Evolutionary conservation across 23 tunicate species (phyloP).

Genomic region (Styela clava): DNA sequence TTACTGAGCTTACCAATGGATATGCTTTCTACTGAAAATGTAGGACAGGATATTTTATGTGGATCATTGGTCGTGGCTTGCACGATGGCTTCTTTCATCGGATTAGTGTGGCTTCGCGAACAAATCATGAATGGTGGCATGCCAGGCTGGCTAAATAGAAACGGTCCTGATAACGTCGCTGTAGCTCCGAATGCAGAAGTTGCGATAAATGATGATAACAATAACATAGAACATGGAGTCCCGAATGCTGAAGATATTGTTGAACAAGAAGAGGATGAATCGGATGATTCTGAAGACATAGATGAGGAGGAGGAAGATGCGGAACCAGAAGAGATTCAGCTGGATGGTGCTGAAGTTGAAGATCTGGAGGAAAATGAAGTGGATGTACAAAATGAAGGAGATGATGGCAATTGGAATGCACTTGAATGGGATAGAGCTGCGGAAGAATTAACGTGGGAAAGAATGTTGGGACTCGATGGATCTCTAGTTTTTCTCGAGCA

Average conservation of each 20-base stretch:
- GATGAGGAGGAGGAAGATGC: neutral
- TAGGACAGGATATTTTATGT: slow-evolving; percentile 54
- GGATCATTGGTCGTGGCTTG: slow-evolving; percentile 79
- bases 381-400: neutral
- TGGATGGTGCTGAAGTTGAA: slow-evolving; percentile 28
- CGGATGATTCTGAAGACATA: neutral
- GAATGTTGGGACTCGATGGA: slow-evolving; percentile 88
- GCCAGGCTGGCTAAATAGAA: slow-evolving; percentile 45
- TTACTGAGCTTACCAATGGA: slow-evolving; percentile 59
- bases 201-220: neutral
- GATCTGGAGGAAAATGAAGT: slow-evolving; percentile 18
- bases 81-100: slow-evolving; percentile 61
- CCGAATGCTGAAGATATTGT: neutral
- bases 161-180: neutral
- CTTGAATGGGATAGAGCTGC: slow-evolving; percentile 60
- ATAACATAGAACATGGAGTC: neutral
- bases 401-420: slow-evolving; percentile 59
- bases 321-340: neutral
- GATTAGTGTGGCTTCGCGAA: slow-evolving; percentile 65
- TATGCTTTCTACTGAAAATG: slow-evolving; percentile 50
- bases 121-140: slow-evolving; percentile 81
- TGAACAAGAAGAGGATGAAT: neutral
- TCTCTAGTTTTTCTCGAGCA: slow-evolving; percentile 85
- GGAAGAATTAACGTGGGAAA: slow-evolving; percentile 81
- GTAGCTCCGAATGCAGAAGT: neutral